Evolutionary conservation across 1,140 invertebrate species (phyloP).

Genomic region (Nephila pilipes): DNA sequence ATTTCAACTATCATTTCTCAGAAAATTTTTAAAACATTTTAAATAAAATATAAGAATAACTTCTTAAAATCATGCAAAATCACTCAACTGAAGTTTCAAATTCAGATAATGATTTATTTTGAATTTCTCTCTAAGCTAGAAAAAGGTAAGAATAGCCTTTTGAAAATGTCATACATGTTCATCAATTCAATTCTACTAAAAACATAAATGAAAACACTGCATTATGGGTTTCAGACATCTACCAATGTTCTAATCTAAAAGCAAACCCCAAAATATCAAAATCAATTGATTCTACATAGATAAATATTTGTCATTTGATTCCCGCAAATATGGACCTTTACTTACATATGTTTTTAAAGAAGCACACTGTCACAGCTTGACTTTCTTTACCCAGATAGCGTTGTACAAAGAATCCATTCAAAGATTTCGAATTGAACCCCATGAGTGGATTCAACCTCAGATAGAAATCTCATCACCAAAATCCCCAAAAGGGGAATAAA

Average conservation of each 20-base stretch:
- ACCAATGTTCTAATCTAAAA: not conserved
- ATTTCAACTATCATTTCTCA: too few relatives aligned
- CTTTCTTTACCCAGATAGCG: not conserved
- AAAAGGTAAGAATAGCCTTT: too few relatives aligned
- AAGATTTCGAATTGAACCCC: not conserved
- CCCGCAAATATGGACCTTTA: not conserved
- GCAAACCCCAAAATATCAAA: not conserved
- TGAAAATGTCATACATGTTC: too few relatives aligned
- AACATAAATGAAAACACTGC: not conserved
- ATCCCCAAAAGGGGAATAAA: conserved; percentile 30
- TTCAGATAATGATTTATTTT: too few relatives aligned
- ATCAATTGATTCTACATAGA: not conserved
- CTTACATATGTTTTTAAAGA: conserved; percentile 2
- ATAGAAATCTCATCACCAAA: conserved; percentile 12
- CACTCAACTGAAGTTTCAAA: too few relatives aligned
- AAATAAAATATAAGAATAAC: too few relatives aligned
- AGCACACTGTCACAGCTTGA: not conserved
- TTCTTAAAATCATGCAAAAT: too few relatives aligned
- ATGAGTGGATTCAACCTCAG: not conserved
- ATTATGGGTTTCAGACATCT: not conserved
- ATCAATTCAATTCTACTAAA: too few relatives aligned
- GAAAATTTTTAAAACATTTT: too few relatives aligned
- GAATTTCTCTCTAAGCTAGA: too few relatives aligned
- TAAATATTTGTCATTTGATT: not conserved
- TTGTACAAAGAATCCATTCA: not conserved